phyloP scores from a whole-genome alignment of 2,113 vertebrate species.

The Seriola quinqueradiata region DNA sequence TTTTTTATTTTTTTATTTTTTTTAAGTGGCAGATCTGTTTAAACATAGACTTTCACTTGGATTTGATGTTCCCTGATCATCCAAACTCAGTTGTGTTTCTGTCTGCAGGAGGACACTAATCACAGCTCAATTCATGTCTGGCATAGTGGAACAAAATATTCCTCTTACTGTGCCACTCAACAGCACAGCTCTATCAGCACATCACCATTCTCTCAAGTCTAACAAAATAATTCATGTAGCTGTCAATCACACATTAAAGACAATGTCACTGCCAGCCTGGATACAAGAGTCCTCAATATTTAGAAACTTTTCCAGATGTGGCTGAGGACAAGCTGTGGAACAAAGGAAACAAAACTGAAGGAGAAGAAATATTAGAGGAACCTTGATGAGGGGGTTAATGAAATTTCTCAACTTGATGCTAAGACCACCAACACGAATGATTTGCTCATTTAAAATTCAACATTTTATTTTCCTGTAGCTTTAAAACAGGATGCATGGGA shows the following conservation, averaged over 20 bases:
- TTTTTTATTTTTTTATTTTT: neutral
- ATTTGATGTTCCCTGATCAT: neutral
- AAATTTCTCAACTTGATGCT: neutral
- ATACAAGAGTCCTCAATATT: constrained; percentile 8
- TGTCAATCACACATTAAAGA: constrained; percentile 47
- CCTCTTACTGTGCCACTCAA: constrained; percentile 20
- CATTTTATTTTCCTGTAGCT: neutral
- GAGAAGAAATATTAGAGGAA: neutral
- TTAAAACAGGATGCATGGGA: neutral
- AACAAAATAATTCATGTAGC: constrained; percentile 50
- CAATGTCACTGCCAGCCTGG: neutral
- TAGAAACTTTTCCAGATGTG: constrained; percentile 13
- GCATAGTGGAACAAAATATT: constrained; percentile 47
- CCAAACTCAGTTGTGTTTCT: neutral
- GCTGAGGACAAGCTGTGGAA: constrained; percentile 8
- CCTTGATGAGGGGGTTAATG: neutral
- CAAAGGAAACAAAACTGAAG: neutral
- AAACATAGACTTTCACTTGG: neutral
- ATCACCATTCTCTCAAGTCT: constrained; percentile 29
- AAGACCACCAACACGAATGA: neutral
- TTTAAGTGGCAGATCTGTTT: neutral
- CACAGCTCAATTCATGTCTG: constrained; percentile 27
- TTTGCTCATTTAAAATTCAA: neutral
- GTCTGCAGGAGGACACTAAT: constrained; percentile 17
- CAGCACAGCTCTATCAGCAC: constrained; percentile 35